These are phyloP conservation scores for Falco biarmicus DNA, from an alignment of 2,797 vertebrate species.

Conservation along the genomic window DNA sequence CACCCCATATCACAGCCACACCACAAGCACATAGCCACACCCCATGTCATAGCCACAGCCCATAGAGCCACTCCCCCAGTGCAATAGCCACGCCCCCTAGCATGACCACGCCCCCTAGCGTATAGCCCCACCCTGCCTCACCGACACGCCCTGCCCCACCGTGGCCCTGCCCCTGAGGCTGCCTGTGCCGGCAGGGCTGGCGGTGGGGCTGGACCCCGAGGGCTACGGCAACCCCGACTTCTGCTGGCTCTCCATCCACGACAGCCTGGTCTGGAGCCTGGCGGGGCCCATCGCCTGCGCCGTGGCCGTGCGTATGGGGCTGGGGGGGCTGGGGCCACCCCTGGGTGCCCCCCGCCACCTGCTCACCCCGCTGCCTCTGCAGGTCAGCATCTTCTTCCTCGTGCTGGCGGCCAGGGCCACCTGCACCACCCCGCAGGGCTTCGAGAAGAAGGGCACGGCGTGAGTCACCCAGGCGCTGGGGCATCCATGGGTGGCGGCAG, in stretches of 20 bases:
- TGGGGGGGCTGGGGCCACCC: neutral
- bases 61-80: neutral
- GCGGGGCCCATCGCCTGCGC: slow-evolving; percentile 88
- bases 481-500: neutral
- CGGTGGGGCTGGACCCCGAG: slow-evolving; percentile 93
- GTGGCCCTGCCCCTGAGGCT: neutral
- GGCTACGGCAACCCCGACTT: slow-evolving; percentile 96
- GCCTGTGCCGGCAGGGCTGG: slow-evolving; percentile 81
- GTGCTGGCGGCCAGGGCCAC: slow-evolving; percentile 87
- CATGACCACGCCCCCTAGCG: neutral
- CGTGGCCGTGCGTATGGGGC: slow-evolving; percentile 82
- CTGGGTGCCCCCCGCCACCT: neutral
- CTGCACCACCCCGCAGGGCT: slow-evolving; percentile 83
- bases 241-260: slow-evolving; percentile 95
- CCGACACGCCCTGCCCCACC: neutral
- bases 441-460: slow-evolving; percentile 89
- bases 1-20: neutral
- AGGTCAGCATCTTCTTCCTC: slow-evolving; percentile 92
- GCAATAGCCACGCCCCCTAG: too few species aligned
- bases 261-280: slow-evolving; percentile 95
- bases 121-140: too few species aligned
- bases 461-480: slow-evolving; percentile 70
- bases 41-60: neutral
- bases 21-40: neutral
- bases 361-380: neutral